Percentiles rank a stretch among this genome's conserved stretches.
Evolutionary conservation across 2,888 invertebrate species (phyloP).

Genomic region (Acleris cristana): DNA sequence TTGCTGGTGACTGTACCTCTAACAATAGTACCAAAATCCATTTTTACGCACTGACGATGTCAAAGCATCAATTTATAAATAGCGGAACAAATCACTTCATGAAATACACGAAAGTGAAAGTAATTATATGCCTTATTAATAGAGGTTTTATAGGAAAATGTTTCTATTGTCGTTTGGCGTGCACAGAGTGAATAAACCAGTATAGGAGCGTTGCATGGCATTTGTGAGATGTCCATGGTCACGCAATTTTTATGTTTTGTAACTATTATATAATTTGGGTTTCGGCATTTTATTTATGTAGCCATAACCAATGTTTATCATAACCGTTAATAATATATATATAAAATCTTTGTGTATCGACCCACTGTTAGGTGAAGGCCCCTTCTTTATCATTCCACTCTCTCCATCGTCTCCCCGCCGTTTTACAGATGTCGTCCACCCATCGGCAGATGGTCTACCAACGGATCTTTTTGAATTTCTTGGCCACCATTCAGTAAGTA

Average conservation of each 20-base stretch:
- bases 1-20: too few relatives aligned
- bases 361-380: too few relatives aligned
- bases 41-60: background rate
- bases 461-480: too few relatives aligned
- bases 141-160: slow-evolving; percentile 18
- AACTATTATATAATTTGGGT: background rate
- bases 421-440: too few relatives aligned
- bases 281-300: background rate
- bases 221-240: background rate
- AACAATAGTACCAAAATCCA: too few relatives aligned
- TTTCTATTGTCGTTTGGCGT: slow-evolving; percentile 20
- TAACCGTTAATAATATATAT: too few relatives aligned
- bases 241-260: background rate
- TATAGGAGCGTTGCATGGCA: slow-evolving; percentile 2
- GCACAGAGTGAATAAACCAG: slow-evolving; percentile 13
- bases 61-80: slow-evolving; percentile 3
- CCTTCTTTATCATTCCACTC: too few relatives aligned
- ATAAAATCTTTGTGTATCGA: too few relatives aligned
- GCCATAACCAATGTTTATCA: too few relatives aligned
- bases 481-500: too few relatives aligned
- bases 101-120: slow-evolving; percentile 16
- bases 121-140: slow-evolving; percentile 30
- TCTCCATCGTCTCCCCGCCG: too few relatives aligned
- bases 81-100: slow-evolving; percentile 15
- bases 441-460: too few relatives aligned